These are phyloP conservation scores for Salvelinus fontinalis DNA, from an alignment of 2,113 vertebrate species.

Conservation along the genomic window DNA sequence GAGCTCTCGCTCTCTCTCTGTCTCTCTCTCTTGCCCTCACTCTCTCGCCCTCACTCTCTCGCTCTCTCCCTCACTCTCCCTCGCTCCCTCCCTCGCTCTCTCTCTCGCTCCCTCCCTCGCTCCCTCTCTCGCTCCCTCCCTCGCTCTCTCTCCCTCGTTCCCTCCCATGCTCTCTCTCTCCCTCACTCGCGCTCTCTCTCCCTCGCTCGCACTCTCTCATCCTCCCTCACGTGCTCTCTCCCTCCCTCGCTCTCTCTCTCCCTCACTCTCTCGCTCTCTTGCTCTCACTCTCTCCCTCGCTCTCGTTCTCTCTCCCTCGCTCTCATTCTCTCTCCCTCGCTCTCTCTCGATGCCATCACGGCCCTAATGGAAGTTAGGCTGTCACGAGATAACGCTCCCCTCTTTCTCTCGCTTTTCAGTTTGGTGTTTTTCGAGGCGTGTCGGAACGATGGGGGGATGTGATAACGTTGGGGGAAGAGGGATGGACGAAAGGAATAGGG, in stretches of 20 bases:
- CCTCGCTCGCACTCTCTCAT: too few relatives aligned
- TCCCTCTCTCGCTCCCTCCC: background rate
- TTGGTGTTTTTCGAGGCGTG: conserved; percentile 44
- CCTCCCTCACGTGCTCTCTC: fast-evolving
- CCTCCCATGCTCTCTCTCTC: fast-evolving
- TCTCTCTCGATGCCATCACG: conserved; percentile 55
- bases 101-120: fast-evolving
- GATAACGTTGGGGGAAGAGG: conserved; percentile 56
- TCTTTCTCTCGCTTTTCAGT: conserved; percentile 56
- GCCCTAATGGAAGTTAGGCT: conserved; percentile 62
- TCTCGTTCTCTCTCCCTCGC: background rate
- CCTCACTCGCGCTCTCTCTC: fast-evolving
- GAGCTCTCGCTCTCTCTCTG: too few relatives aligned
- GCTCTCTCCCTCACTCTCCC: too few relatives aligned
- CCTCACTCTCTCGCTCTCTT: fast-evolving
- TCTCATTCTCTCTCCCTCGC: background rate
- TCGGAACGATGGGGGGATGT: conserved; percentile 55
- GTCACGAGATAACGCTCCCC: conserved; percentile 60
- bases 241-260: fast-evolving
- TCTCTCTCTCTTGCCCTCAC: background rate
- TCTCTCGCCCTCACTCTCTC: background rate
- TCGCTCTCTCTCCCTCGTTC: background rate
- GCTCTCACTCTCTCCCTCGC: background rate
- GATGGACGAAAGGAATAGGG: conserved; percentile 51
- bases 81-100: background rate